These are phyloP conservation scores for Pomatostomus ruficeps DNA, from an alignment of 2,113 vertebrate genomes.

Conservation along the genomic window DNA sequence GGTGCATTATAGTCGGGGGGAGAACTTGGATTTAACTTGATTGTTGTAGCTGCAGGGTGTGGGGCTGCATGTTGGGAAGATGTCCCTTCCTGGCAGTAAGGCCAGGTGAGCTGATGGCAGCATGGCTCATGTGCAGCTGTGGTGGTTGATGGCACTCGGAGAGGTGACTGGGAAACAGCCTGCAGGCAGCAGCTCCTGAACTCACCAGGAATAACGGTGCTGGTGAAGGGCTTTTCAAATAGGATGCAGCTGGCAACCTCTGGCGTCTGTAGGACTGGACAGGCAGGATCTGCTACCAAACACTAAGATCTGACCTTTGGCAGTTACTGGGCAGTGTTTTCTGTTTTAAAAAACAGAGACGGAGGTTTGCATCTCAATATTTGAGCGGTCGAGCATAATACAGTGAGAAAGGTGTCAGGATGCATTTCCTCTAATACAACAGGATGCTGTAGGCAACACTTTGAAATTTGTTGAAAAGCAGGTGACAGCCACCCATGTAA, in stretches of 20 bases:
- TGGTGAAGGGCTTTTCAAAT: neutral
- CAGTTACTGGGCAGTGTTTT: neutral
- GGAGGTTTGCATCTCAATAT: neutral
- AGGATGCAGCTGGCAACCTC: neutral
- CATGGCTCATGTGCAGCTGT: accelerated
- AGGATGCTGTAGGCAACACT: slow-evolving; percentile 43
- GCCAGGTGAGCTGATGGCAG: too few species aligned
- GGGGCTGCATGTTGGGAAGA: neutral
- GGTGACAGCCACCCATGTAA: slow-evolving; percentile 45
- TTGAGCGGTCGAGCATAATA: slow-evolving; percentile 5
- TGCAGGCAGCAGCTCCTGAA: neutral
- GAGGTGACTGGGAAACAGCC: neutral
- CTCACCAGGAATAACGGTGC: neutral
- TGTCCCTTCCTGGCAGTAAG: neutral
- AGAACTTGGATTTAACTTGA: neutral
- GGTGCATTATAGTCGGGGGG: accelerated
- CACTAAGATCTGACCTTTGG: neutral
- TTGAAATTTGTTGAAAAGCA: slow-evolving; percentile 55
- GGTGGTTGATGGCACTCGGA: neutral
- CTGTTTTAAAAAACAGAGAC: neutral
- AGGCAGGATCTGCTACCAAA: neutral
- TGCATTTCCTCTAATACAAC: slow-evolving; percentile 30
- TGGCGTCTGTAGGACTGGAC: neutral
- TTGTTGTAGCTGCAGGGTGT: accelerated
- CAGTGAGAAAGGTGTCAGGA: slow-evolving; percentile 23